A percentile compares a stretch with the other conserved stretches of the same genome.
These are phyloP conservation scores for Bos taurus DNA, from an alignment of 2,113 vertebrate genomes.

Conservation along the genomic window ARS-UCD2.0 NC_037334.1:89232001-89232500, in stretches of 20 bases:
- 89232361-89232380: not conserved
- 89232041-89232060: not conserved
- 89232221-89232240: not conserved
- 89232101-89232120: not conserved
- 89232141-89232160: not conserved
- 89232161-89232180: not conserved
- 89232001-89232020: not conserved
- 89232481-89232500: conserved; percentile 64
- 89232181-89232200: not conserved
- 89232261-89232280: not conserved
- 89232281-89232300: not conserved
- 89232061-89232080: not conserved
- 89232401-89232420: conserved; percentile 32
- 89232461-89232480: conserved; percentile 26
- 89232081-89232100: not conserved
- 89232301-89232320: not conserved
- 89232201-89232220: not conserved
- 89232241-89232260: not conserved
- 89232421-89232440: not conserved
- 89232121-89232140: not conserved
- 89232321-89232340: not conserved
- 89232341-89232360: not conserved
- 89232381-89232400: not conserved
- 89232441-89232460: conserved; percentile 1
- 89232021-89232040: not conserved